Conservation (phyloP, 2,888 invertebrate species). For the Gortyna flavago region DNA sequence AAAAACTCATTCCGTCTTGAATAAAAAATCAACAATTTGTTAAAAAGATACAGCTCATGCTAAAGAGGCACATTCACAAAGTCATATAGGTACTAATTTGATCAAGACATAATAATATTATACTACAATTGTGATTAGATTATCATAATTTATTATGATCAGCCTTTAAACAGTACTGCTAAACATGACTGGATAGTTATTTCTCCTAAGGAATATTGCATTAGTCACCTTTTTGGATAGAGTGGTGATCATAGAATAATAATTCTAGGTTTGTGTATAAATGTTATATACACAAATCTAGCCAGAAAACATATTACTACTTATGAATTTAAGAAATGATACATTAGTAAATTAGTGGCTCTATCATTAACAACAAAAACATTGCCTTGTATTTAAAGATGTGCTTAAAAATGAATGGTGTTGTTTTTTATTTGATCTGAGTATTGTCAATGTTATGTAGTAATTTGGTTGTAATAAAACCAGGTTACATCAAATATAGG, state of each 20-base stretch:
- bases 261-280: too few species aligned
- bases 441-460: not conserved
- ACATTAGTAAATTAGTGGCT: not conserved
- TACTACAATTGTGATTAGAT: constrained; percentile 21
- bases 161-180: constrained; percentile 11
- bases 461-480: not conserved
- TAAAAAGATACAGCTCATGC: not conserved
- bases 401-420: not conserved
- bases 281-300: not conserved
- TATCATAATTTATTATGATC: constrained; percentile 14
- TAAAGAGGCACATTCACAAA: not conserved
- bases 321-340: not conserved
- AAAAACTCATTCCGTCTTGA: not conserved
- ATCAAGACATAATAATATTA: constrained; percentile 7
- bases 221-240: not conserved
- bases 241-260: not conserved
- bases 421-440: not conserved
- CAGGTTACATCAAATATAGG: not conserved
- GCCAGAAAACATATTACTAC: too few species aligned
- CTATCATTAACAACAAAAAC: not conserved
- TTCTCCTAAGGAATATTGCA: not conserved
- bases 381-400: not conserved
- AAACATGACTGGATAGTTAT: constrained; percentile 17
- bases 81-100: constrained; percentile 16
- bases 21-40: not conserved